Evolutionary conservation across 1,140 invertebrate genomes (phyloP), one percentile per base, ranked within the genome.

Genomic region (Drosophila sturtevanti): DNA sequence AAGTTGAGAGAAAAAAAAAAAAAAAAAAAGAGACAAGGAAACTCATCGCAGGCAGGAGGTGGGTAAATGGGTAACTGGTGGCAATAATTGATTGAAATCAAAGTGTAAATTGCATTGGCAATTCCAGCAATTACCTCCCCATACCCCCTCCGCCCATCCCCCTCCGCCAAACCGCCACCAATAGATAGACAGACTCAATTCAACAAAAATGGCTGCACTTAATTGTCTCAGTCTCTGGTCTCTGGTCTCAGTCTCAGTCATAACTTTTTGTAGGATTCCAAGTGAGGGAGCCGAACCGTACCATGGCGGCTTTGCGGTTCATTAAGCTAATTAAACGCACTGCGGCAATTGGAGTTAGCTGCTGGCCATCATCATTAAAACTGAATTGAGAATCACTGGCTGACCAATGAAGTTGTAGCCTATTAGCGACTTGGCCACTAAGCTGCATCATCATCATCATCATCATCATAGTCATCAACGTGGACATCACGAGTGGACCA

Each of bases 251-350:
- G 27, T 44, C 41, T 44, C 14, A 48, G 16, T 48, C 41, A 48
- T 48, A 48, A 48, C 41, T 48, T 21, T 9, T 9, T 21, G 10
- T 48, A 11, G 69, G 63, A 62, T 64, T 18, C 48, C n/a, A 14
- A 35, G 22, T 62, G 61, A 65, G 58, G 64, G 59, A 68, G 58
- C 41, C 41, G 41, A 48, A 21, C 41, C 68, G 3, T 31, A 31
- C 27, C 27, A 66, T 71, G 68, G 67, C 64, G 64, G 64, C 59
- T 51, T 76, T 81, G 78, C 72, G 77, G 56, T 82, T 89, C 84
- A 89, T 89, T 89, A 89, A 77, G 82, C 82, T 87, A 89, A 87
- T 87, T 87, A 87, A 82, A 79, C 72, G 54, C 72, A 75, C 72
- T 55, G 51, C 77, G 72, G 48, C 79, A 76, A 76, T 89, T 87